These are phyloP conservation scores for Pycnonotus jocosus DNA, from an alignment of 2,113 vertebrate species.

Conservation along the genomic window DNA sequence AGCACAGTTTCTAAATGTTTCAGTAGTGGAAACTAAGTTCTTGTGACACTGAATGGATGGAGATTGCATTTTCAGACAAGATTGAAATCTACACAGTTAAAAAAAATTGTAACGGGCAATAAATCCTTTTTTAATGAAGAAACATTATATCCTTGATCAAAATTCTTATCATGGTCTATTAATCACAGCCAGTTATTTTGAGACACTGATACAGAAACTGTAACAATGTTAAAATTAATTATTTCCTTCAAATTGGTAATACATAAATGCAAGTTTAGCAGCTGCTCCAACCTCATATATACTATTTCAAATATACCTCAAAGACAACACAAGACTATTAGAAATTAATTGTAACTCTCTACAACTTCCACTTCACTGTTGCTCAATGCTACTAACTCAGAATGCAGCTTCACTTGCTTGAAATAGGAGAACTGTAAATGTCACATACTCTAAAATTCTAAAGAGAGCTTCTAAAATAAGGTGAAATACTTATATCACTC, in stretches of 20 bases:
- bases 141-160: slow-evolving; percentile 67
- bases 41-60: slow-evolving; percentile 49
- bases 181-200: slow-evolving; percentile 71
- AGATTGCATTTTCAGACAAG: slow-evolving; percentile 71
- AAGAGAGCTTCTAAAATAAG: not conserved
- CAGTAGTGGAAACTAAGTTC: slow-evolving; percentile 41
- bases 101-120: slow-evolving; percentile 64
- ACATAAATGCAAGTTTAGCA: slow-evolving; percentile 58
- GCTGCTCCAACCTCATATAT: slow-evolving; percentile 51
- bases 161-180: slow-evolving; percentile 71
- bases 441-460: not conserved
- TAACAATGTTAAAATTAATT: slow-evolving; percentile 76
- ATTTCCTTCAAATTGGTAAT: slow-evolving; percentile 59
- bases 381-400: not conserved
- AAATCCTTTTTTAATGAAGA: slow-evolving; percentile 58
- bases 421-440: slow-evolving; percentile 27
- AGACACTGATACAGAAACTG: slow-evolving; percentile 64
- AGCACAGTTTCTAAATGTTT: slow-evolving; percentile 35
- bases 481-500: not conserved
- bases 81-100: slow-evolving; percentile 70
- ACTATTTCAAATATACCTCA: slow-evolving; percentile 40
- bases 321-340: slow-evolving; percentile 29
- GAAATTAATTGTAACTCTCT: slow-evolving; percentile 46
- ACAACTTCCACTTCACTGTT: slow-evolving; percentile 47
- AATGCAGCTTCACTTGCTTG: not conserved